phyloP scores from a whole-genome alignment of 2,888 invertebrate genomes.

The Phragmatobia fuliginosa region DNA sequence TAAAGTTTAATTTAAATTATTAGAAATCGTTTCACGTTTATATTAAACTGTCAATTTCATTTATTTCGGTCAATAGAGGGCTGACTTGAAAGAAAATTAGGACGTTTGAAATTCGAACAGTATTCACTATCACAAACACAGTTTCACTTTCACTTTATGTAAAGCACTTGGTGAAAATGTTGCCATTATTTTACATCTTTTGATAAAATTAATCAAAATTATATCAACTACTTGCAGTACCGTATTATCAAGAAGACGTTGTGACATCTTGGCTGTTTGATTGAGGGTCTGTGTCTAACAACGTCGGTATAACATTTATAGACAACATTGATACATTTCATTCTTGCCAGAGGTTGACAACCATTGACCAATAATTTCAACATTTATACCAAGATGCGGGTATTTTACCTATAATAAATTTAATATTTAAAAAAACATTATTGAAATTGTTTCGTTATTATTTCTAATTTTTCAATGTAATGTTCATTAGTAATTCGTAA shows the following conservation, averaged over 20 bases:
- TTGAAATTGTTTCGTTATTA: not conserved
- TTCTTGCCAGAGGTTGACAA: conserved; percentile 60
- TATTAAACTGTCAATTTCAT: not conserved
- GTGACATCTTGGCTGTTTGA: conserved; percentile 77
- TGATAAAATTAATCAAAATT: conserved; percentile 20
- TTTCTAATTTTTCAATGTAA: not conserved
- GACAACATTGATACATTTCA: conserved; percentile 64
- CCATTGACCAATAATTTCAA: conserved; percentile 45
- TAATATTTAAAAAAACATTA: too few species aligned
- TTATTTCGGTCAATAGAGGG: not conserved
- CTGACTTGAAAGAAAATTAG: not conserved
- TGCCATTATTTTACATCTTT: conserved; percentile 4
- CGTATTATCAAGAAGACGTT: conserved; percentile 71
- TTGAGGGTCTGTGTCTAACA: conserved; percentile 64
- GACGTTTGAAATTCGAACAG: conserved; percentile 15
- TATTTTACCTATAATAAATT: not conserved
- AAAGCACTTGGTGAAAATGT: conserved; percentile 6
- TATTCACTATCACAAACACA: conserved; percentile 39
- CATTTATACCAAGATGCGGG: conserved; percentile 16
- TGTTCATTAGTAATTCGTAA: not conserved
- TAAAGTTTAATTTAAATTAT: not conserved
- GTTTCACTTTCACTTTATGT: conserved; percentile 42
- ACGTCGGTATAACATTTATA: conserved; percentile 76
- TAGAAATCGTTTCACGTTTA: not conserved
- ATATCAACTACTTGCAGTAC: conserved; percentile 54